Conservation (phyloP, 2,113 vertebrate species). For the Neodontobutis hainanensis region DNA sequence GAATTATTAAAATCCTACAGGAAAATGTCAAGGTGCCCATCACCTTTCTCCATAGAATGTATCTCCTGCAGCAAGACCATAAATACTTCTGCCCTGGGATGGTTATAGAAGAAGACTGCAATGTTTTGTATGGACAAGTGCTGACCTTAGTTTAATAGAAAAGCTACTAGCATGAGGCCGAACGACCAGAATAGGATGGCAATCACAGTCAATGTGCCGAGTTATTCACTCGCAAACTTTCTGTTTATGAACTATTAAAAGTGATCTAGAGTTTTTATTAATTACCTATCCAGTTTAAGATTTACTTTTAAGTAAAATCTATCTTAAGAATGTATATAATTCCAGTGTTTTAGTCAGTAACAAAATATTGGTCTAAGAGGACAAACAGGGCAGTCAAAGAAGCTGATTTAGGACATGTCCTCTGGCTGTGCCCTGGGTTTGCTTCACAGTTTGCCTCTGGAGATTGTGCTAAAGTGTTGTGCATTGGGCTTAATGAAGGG, state of each 20-base stretch:
- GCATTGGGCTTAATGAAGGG: slow-evolving; percentile 64
- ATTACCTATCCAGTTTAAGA: too few relatives aligned
- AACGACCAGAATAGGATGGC: not conserved
- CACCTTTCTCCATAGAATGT: slow-evolving; percentile 1
- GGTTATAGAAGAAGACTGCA: slow-evolving; percentile 6
- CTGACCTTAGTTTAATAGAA: not conserved
- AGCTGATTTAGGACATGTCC: not conserved
- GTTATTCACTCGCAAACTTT: not conserved
- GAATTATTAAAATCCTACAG: slow-evolving; percentile 15
- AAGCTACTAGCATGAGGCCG: not conserved
- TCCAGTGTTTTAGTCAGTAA: not conserved
- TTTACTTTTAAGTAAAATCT: too few relatives aligned
- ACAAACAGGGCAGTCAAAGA: slow-evolving; percentile 19
- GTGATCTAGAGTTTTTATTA: too few relatives aligned
- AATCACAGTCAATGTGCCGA: not conserved
- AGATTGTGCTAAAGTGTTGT: slow-evolving; percentile 52
- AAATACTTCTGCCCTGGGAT: not conserved
- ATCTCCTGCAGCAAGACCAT: not conserved
- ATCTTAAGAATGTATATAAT: not conserved
- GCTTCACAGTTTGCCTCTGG: slow-evolving; percentile 52
- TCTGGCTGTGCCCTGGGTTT: slow-evolving; percentile 35
- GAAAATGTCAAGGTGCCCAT: slow-evolving; percentile 12
- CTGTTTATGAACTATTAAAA: too few relatives aligned
- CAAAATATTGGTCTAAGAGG: not conserved
- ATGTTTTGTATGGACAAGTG: slow-evolving; percentile 6